Evolutionary conservation across 2,113 vertebrate species (phyloP).

Genomic region (Tragulus kanchil): DNA sequence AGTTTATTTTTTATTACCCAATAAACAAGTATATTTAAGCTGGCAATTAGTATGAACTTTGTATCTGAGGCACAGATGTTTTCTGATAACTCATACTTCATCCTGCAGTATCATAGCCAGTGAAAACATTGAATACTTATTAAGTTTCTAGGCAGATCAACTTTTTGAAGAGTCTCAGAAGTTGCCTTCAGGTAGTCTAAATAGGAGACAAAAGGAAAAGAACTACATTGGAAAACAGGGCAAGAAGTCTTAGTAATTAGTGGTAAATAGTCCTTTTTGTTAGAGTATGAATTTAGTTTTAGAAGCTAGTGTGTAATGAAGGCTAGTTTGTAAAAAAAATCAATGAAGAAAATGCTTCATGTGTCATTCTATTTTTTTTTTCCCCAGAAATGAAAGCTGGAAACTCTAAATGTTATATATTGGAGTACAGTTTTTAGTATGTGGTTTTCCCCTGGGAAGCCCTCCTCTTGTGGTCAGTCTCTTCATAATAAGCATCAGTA

Average conservation of each 20-base stretch:
- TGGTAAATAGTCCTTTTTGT: background rate
- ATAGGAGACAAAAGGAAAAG: background rate
- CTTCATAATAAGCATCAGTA: background rate
- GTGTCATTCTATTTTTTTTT: background rate
- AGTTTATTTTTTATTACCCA: slow-evolving; percentile 14
- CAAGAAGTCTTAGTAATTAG: slow-evolving; percentile 16
- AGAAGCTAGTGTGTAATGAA: slow-evolving; percentile 19
- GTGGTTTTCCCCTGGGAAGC: background rate
- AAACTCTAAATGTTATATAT: background rate
- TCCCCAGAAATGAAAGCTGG: background rate
- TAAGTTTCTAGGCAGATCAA: background rate
- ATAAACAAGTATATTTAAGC: slow-evolving; percentile 18
- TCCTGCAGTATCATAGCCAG: background rate
- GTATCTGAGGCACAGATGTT: background rate
- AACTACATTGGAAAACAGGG: background rate
- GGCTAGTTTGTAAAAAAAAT: background rate
- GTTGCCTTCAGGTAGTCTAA: slow-evolving; percentile 5
- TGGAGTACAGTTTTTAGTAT: background rate
- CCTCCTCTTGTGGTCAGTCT: background rate
- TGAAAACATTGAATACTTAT: background rate
- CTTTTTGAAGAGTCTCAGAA: slow-evolving; percentile 39
- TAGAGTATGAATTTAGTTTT: background rate
- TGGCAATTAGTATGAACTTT: background rate
- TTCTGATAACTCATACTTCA: background rate
- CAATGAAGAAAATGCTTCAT: slow-evolving; percentile 37